Conservation (phyloP, 1,140 invertebrate species). For the Penaeus indicus region DNA sequence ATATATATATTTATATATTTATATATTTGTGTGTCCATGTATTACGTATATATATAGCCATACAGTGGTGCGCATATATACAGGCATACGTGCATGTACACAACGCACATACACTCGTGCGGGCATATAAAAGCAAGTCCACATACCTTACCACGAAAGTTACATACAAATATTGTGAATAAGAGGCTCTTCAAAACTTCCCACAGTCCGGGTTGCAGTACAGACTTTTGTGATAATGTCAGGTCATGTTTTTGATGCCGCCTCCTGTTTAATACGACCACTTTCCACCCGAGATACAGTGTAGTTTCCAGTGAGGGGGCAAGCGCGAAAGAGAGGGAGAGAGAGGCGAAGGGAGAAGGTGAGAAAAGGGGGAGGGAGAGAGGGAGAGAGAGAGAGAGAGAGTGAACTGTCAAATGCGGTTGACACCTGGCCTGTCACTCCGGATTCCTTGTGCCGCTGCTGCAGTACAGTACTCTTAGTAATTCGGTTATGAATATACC, state of each 20-base stretch:
- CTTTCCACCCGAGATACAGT: constrained; percentile 13
- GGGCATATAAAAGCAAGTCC: neutral
- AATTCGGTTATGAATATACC: constrained; percentile 49
- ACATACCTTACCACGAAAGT: neutral
- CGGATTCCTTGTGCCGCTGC: no score
- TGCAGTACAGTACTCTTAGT: neutral
- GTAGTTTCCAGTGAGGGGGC: constrained; percentile 29
- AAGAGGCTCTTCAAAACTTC: no score
- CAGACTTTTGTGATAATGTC: no score
- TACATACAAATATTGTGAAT: no score
- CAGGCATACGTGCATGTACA: neutral
- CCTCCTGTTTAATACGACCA: no score
- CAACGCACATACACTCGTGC: neutral
- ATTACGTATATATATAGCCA: neutral
- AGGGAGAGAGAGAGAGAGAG: neutral
- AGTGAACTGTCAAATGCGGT: no score
- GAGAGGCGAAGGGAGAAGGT: neutral
- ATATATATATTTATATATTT: constrained; percentile 18
- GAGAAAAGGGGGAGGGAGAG: neutral
- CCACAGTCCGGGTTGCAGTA: no score
- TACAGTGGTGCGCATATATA: neutral
- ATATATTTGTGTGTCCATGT: neutral
- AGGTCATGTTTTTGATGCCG: no score
- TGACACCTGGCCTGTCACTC: no score
- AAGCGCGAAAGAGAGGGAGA: constrained; percentile 35